phyloP scores from a whole-genome alignment of 2,113 vertebrate genomes.

The Atherinomorus stipes region DNA sequence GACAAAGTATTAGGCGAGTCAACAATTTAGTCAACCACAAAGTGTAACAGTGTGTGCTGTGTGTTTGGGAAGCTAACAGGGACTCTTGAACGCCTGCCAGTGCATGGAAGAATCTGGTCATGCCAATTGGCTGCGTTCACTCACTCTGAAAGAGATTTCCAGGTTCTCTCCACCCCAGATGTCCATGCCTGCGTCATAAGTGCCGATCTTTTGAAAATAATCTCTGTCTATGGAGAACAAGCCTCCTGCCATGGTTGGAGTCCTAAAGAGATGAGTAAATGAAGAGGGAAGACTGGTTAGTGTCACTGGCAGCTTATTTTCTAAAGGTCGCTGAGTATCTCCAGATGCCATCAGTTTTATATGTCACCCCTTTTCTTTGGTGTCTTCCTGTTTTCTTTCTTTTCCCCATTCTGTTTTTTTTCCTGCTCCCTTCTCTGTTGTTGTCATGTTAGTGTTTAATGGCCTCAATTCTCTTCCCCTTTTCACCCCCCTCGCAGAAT shows the following conservation, averaged over 20 bases:
- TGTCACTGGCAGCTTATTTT: constrained; percentile 33
- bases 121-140: constrained; percentile 51
- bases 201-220: constrained; percentile 99
- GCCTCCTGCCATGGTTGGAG: constrained; percentile 98
- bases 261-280: constrained; percentile 80
- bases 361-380: constrained; percentile 36
- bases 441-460: constrained; percentile 32
- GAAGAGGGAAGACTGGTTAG: constrained; percentile 1
- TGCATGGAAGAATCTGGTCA: constrained; percentile 47
- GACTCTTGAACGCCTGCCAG: constrained; percentile 33
- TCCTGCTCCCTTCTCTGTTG: constrained; percentile 33
- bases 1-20: constrained; percentile 35
- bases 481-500: constrained; percentile 19
- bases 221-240: constrained; percentile 99
- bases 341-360: constrained; percentile 36
- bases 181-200: constrained; percentile 99
- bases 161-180: constrained; percentile 99
- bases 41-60: constrained; percentile 23
- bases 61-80: constrained; percentile 21
- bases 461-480: constrained; percentile 7
- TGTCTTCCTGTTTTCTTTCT: constrained; percentile 29
- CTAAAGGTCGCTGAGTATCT: constrained; percentile 53
- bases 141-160: constrained; percentile 98
- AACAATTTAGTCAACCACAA: constrained; percentile 40
- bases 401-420: neutral